Base-by-base conservation (phyloP, 2,797 vertebrate species). In the Lutjanus campechanus region DNA sequence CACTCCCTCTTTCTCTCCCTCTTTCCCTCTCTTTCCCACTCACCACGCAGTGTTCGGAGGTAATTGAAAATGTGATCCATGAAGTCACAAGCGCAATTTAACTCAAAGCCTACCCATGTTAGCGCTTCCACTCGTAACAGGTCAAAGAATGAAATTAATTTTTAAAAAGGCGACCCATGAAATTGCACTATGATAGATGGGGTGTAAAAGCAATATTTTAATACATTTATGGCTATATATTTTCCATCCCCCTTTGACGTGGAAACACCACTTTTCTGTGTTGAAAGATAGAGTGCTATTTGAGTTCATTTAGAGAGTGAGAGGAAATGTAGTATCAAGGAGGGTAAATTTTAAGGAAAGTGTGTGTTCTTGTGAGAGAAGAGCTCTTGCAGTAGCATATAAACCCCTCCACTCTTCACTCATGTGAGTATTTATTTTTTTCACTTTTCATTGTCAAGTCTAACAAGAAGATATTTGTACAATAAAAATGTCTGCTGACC, bases 201-300 rank as follows among this genome's bases (percentile, higher is more conserved):
- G 94, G 94, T 96, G 94, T 94, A 96, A 97, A 97, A 95, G 96
- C 95, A 96, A 96, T 96, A 97, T 97, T 96, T 97, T 96, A 97
- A 97, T 97, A 95, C 95, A 96, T 90, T 89, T 83, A 81, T 73
- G 74, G 76, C 73, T 71, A 84, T 85, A 86, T 78, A 84, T 90
- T 85, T 59, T 63, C 70, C 79, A 49, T 70, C 65, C 67, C 46
- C 17, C 2, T 36, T 74, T 85, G 80, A 86, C 73, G 40, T 65
- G 65, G 80, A 79, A 85, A 83, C 75, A 81, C 41, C 15, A 49
- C 65, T 70, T 73, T 51, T 77, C 71, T 69, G 69, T 71, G 75
- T 61, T 69, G 76, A 79, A 87, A 81, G 61, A 72, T 54, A 40
- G 74, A 25, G 73, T 67, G 61, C 77, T 76, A 77, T 81, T 77